Base-by-base conservation (phyloP, 2,888 invertebrate genomes). In the Clivina fossor region DNA sequence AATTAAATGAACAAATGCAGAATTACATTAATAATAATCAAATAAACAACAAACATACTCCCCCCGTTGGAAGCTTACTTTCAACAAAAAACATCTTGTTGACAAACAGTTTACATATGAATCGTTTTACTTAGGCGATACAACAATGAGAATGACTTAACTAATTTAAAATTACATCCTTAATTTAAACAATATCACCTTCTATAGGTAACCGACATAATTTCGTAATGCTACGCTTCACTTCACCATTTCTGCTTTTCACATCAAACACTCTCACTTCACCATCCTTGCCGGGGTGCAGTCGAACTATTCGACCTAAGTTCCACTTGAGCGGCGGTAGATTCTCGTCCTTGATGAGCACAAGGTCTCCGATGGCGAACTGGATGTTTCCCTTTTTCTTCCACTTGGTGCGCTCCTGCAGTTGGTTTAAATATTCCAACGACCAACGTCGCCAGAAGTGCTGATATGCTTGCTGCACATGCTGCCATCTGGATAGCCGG, bases 401-500 rank as follows among this genome's bases (percentile, higher is more conserved):
- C n/a, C n/a, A n/a, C n/a, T n/a, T n/a, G 13, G 18, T 15, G 16
- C 37, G 37, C 13, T 37, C 15, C 13, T 37, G 37, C 9, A 37
- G 13, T 15, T 16, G 13, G 13, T 16, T 37, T 9, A 37, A 13
- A 5, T 5, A 37, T 5, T 37, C 18, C 18, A 3, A 16, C 3
- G 15, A 15, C 4, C 37, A 37, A 15, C 37, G 13, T 15, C 16
- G 11, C 40, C 20, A 38, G 30, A 61, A 59, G 20, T 62, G 56
- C n/a, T 63, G 63, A 5, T 28, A 20, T 7, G 60, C 26, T 7
- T 57, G 49, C 24, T 63, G 61, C 0, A 62, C 2, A 1, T 44
- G 22, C 22, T 68, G 63, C 60, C 59, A 65, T 1, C 60, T 37
- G 1, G 47, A 24, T 2, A 64, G 41, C 4, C 51, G 43, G 20